Evolutionary conservation across 2,113 vertebrate species (phyloP), one percentile per base, ranked within the genome.

Genomic region (Macaca nemestrina): DNA sequence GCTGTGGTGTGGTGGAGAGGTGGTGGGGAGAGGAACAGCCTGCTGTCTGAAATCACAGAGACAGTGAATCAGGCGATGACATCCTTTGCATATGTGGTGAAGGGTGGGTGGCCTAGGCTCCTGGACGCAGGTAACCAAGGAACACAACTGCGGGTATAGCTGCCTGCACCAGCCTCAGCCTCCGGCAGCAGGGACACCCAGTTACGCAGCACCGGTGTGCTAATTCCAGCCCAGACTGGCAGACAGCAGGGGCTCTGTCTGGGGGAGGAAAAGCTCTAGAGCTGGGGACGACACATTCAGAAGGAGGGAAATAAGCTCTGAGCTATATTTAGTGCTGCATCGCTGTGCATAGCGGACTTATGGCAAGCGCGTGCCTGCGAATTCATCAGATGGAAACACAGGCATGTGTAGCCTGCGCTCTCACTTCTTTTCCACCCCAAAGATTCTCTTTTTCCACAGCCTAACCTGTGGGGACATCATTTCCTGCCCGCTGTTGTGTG

Each of bases 251-350:
- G 88, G 78, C 97, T 97, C 96, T 92, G 72, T 93, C 94, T 89
- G 38, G 94, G 64, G 94, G 83, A 93, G 93, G 90, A 92, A 84
- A 83, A 61, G n/a, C 87, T 48, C 82, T 23, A 57, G 57, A 83
- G 88, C 90, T 73, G 93, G 90, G 64, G 92, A 97, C 10, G 23
- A 92, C 79, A 52, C 76, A 35, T 72, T 52, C 1, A 61, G 93
- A 94, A 91, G 93, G 68, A 97, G 96, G 83, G 88, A 97, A 97
- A 95, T 92, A 73, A 81, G 68, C 90, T 91, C 38, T 14, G 78
- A 25, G 93, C 95, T 98, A 97, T 97, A 97, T 97, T 97, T 93
- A 96, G 97, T 50, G 82, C 87, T 32, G 67, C 95, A 50, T 95
- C 95, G 81, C 76, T 7, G 81, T 73, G 76, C 59, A 22, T 40